phyloP scores from a whole-genome alignment of 2,797 vertebrate species.

The Chelon auratus region DNA sequence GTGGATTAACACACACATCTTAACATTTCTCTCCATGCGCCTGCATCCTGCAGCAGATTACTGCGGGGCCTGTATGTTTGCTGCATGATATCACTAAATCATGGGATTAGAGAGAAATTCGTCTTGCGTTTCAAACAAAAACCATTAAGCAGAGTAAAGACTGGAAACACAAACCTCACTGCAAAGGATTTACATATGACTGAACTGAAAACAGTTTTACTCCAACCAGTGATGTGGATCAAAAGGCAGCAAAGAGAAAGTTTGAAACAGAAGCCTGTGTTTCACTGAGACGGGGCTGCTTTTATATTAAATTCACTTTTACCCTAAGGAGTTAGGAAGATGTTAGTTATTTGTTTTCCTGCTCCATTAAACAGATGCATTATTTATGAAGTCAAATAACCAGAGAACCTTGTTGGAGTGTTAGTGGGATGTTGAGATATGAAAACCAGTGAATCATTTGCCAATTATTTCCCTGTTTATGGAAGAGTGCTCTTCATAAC shows the following conservation, averaged over 20 bases:
- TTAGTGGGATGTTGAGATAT: constrained; percentile 82
- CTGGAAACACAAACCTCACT: constrained; percentile 30
- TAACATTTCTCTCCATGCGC: constrained; percentile 52
- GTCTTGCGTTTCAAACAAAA: constrained; percentile 68
- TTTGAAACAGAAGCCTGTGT: constrained; percentile 68
- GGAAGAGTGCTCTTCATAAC: constrained; percentile 77
- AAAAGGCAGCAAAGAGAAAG: constrained; percentile 49
- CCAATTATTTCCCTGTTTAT: constrained; percentile 82
- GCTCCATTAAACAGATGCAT: constrained; percentile 84
- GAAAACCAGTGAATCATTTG: constrained; percentile 82
- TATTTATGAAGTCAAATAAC: constrained; percentile 84
- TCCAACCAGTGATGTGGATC: constrained; percentile 47
- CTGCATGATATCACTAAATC: constrained; percentile 66
- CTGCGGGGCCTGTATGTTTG: constrained; percentile 34
- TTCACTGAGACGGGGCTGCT: constrained; percentile 61
- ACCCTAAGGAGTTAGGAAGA: constrained; percentile 75
- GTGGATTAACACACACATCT: constrained; percentile 59
- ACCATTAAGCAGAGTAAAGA: constrained; percentile 61
- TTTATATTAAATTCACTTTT: constrained; percentile 79
- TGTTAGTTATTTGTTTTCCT: constrained; percentile 84
- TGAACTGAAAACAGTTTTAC: constrained; percentile 48
- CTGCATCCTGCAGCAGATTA: constrained; percentile 62
- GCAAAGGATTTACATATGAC: constrained; percentile 41
- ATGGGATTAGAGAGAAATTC: constrained; percentile 64
- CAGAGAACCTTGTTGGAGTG: constrained; percentile 76